phyloP scores from a whole-genome alignment of 2,797 vertebrate genomes.

The Acanthurus lineatus region DNA sequence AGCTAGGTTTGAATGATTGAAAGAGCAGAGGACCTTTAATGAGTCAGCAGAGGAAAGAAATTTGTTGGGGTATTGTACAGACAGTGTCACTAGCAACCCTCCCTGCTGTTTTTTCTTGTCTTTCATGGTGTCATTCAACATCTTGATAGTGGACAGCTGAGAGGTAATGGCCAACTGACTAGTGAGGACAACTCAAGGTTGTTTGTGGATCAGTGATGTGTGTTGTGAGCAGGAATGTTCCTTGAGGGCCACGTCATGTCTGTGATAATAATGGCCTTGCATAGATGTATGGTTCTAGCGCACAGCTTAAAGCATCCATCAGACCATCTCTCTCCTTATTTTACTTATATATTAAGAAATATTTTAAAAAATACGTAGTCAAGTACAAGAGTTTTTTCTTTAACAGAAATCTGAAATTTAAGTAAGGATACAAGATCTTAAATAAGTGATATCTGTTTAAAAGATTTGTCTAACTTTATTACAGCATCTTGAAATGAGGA shows the following conservation, averaged over 20 bases:
- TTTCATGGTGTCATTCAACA: neutral
- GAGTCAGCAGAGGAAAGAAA: conserved; percentile 7
- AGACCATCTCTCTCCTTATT: neutral
- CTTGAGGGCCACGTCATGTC: neutral
- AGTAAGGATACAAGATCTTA: neutral
- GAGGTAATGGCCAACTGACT: conserved; percentile 27
- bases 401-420: neutral
- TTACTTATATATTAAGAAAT: too few species aligned
- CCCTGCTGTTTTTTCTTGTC: conserved; percentile 26
- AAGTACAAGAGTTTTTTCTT: neutral
- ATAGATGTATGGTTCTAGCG: conserved; percentile 12
- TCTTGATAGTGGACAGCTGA: conserved; percentile 31
- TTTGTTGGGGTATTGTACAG: neutral
- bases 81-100: neutral
- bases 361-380: neutral
- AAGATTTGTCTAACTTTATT: neutral
- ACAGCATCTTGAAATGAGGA: conserved; percentile 1
- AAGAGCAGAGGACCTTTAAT: conserved; percentile 19
- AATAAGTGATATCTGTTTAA: neutral
- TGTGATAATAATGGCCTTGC: neutral
- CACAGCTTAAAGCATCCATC: neutral
- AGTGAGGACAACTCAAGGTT: conserved; percentile 39
- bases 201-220: neutral
- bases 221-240: conserved; percentile 25
- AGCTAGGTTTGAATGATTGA: conserved; percentile 13